Evolutionary conservation across 2,888 invertebrate genomes (phyloP), one percentile per base, ranked within the genome.

Genomic region (Aphidoletes aphidimyza): DNA sequence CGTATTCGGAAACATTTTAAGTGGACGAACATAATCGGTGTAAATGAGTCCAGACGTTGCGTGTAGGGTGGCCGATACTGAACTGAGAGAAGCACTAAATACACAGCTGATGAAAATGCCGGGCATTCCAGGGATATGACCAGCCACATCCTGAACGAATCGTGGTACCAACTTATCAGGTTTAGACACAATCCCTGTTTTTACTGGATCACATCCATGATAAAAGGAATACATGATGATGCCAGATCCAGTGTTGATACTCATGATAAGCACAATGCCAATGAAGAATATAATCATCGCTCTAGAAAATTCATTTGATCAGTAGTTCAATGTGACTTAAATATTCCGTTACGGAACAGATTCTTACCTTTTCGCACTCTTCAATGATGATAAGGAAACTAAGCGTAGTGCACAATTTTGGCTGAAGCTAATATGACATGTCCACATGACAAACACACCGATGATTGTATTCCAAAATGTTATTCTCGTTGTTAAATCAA

Each of bases 391-490:
- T 85, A 94, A 89, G 0, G 94, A 92, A 47, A 93, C 91, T 86
- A 94, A 93, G 86, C 94, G 90, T 87, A 95, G 94, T 0, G 95
- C 94, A 91, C 94, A 93, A 84, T 93, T 93, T 89, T 95, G 95
- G 89, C 94, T 94, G 19, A 93, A 92, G 19, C 93, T 92, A 87
- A 94, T 93, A 87, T 93, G 92, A 0, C 93, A 91, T 11, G 92
- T 91, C 92, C 93, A 93, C 85, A 92, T 91, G 9, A 92, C 88
- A 81, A 92, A 91, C 17, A 93, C 93, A 19, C 92, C 92, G 84
- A 93, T 89, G 19, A 92, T 87, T 42, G 92, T 91, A 69, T 93
- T 91, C 93, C 94, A 94, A 17, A 94, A 90, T 0, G 94, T 93
- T 85, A 93, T 92, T 39, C 94, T 91, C 78, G 92, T 91, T 84